Conservation (phyloP, 2,797 vertebrate species). For the Prunella strophiata region DNA sequence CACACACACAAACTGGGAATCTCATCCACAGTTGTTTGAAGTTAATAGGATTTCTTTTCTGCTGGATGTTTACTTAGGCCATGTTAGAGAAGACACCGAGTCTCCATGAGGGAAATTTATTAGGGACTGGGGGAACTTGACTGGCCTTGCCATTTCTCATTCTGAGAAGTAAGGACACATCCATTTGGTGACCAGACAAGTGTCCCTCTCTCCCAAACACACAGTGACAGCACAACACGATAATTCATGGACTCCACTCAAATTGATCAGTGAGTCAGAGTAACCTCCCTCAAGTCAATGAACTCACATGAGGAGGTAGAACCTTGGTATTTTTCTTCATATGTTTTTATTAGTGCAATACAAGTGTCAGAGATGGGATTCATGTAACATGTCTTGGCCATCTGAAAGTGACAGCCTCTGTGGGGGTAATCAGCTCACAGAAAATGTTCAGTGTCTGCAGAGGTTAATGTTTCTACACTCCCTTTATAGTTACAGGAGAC, state of each 20-base stretch:
- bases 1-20: background rate
- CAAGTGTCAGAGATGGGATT: background rate
- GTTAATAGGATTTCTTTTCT: background rate
- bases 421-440: background rate
- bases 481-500: background rate
- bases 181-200: background rate
- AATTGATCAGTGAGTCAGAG: background rate
- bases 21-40: background rate
- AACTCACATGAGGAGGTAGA: accelerated
- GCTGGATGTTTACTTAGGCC: background rate
- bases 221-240: background rate
- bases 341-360: background rate
- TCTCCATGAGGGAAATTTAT: background rate
- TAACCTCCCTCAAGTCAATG: background rate
- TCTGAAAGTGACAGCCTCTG: background rate
- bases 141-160: background rate
- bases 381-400: background rate
- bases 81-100: background rate
- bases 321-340: background rate
- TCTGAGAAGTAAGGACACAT: background rate
- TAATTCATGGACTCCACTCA: background rate
- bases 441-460: background rate
- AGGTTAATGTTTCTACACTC: background rate
- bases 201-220: background rate
- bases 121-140: background rate